These are phyloP conservation scores for Hylomyscus alleni DNA, from an alignment of 2,797 vertebrate genomes.

Conservation along the genomic window DNA sequence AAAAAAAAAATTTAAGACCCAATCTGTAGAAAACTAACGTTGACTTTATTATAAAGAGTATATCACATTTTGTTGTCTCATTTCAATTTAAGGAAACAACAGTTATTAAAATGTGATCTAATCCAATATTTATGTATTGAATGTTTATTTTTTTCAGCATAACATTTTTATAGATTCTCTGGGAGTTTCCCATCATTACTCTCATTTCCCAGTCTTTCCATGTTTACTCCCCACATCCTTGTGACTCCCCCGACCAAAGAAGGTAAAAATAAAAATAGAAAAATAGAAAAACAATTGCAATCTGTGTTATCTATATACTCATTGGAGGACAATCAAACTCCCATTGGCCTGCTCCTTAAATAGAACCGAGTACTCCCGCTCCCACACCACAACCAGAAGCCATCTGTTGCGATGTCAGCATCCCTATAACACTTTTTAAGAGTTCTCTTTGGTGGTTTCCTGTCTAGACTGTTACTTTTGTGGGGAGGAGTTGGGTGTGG, in stretches of 20 bases:
- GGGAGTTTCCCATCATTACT: neutral
- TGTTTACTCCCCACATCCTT: neutral
- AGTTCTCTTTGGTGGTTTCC: neutral
- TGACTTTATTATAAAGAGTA: neutral
- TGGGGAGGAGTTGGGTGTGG: neutral
- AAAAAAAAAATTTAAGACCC: neutral
- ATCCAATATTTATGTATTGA: neutral
- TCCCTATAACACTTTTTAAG: neutral
- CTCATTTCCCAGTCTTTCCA: neutral
- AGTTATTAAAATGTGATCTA: neutral
- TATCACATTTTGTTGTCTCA: neutral
- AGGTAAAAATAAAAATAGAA: neutral
- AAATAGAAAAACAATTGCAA: neutral
- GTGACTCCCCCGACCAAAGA: neutral
- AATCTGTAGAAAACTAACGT: neutral
- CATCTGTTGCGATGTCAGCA: neutral
- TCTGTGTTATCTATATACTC: neutral
- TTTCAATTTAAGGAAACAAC: neutral
- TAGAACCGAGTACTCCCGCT: neutral
- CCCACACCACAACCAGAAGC: neutral
- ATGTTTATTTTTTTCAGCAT: neutral
- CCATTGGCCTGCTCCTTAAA: neutral
- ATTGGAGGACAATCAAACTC: neutral
- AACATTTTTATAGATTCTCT: neutral
- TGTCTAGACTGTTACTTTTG: neutral